These are phyloP conservation scores for Drosophila antonietae DNA, from an alignment of 2,888 invertebrate species.

Conservation along the genomic window DNA sequence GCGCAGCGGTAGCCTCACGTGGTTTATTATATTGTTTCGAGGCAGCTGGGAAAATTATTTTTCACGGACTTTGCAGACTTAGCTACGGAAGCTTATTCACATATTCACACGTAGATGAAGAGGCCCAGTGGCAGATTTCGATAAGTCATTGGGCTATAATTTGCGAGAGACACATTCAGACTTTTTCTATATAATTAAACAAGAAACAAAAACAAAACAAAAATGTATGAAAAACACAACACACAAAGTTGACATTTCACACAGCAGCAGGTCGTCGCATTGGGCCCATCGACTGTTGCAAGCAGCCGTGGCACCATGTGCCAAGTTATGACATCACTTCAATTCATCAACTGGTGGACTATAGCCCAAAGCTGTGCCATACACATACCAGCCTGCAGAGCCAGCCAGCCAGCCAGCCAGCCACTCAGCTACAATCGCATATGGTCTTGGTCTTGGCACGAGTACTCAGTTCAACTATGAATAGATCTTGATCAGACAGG, in stretches of 20 bases:
- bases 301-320: constrained; percentile 74
- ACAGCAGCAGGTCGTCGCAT: constrained; percentile 69
- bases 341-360: constrained; percentile 66
- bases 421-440: constrained; percentile 17
- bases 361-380: constrained; percentile 36
- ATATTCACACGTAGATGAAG: constrained; percentile 61
- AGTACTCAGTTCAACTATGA: constrained; percentile 36
- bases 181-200: constrained; percentile 77
- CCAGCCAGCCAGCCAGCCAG: background rate
- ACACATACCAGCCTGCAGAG: background rate
- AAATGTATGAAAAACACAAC: constrained; percentile 22
- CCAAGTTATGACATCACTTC: constrained; percentile 77
- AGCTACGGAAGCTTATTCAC: constrained; percentile 57
- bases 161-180: constrained; percentile 58
- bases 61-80: constrained; percentile 65
- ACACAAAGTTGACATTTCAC: constrained; percentile 76
- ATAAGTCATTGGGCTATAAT: constrained; percentile 80
- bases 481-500: constrained; percentile 64
- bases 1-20: constrained; percentile 10
- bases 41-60: constrained; percentile 69
- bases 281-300: constrained; percentile 61
- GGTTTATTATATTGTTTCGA: constrained; percentile 37
- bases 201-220: constrained; percentile 25
- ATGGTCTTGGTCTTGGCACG: constrained; percentile 23
- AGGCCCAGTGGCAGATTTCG: constrained; percentile 75